phyloP scores from a whole-genome alignment of 2,888 invertebrate genomes.

The Camptogramma bilineatum region DNA sequence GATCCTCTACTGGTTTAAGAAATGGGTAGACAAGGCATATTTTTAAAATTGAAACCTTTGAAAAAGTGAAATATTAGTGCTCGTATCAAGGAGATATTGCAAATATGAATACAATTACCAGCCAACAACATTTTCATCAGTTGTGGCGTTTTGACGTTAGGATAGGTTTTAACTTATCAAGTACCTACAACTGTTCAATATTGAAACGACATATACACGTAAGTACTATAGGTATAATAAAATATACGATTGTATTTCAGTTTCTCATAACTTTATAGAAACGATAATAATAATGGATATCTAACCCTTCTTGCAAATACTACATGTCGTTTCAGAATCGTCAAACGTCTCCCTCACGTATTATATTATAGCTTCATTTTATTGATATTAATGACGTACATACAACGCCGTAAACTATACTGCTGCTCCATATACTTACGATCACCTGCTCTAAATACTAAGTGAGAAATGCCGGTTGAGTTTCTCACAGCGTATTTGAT shows the following conservation, averaged over 20 bases:
- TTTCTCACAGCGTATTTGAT: background rate
- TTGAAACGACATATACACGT: background rate
- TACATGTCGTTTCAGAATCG: conserved; percentile 27
- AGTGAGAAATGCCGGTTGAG: background rate
- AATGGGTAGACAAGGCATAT: no score
- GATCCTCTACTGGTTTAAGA: no score
- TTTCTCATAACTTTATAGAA: no score
- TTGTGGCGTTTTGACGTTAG: background rate
- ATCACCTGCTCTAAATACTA: conserved; percentile 4
- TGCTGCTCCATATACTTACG: background rate
- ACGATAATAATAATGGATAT: no score
- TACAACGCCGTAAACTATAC: conserved; percentile 1
- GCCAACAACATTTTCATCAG: no score
- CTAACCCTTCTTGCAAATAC: background rate
- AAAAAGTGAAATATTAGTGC: background rate
- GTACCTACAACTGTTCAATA: no score
- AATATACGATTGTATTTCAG: background rate
- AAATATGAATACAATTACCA: no score
- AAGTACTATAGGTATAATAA: background rate
- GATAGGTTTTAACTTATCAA: background rate
- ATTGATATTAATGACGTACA: conserved; percentile 35
- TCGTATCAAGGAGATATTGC: no score
- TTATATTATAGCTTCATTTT: conserved; percentile 23
- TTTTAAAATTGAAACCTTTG: no score
- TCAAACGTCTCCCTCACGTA: conserved; percentile 25